Conservation (phyloP, 2,113 vertebrate species). For the Motacilla alba region DNA sequence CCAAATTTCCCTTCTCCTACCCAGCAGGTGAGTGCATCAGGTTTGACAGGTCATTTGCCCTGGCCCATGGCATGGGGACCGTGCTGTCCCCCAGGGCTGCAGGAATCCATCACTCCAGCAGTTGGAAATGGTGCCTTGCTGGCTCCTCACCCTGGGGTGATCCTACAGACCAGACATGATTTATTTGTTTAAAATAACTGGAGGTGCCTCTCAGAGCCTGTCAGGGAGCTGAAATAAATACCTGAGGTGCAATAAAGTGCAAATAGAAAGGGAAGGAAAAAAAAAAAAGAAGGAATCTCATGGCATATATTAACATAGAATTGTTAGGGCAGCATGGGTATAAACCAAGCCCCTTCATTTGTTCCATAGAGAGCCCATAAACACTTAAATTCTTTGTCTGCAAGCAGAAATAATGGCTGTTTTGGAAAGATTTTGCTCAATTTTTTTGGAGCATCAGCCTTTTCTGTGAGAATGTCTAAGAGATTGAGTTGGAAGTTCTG, state of each 20-base stretch:
- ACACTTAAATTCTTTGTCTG: neutral
- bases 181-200: conserved; percentile 14
- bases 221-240: neutral
- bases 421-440: neutral
- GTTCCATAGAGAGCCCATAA: neutral
- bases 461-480: neutral
- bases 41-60: neutral
- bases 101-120: neutral
- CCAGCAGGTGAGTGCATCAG: neutral
- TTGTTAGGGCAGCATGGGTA: neutral
- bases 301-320: neutral
- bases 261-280: neutral
- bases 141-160: neutral
- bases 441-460: neutral
- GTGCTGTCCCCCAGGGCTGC: neutral
- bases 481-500: neutral
- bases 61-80: neutral
- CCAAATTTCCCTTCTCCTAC: neutral
- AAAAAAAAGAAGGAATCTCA: neutral
- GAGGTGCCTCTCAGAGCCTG: neutral
- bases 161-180: neutral
- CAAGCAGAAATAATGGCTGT: neutral
- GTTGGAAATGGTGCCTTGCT: neutral
- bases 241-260: neutral
- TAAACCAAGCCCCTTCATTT: neutral